Evolutionary conservation across 2,888 invertebrate genomes (phyloP).

Genomic region (Dicycla oo): DNA sequence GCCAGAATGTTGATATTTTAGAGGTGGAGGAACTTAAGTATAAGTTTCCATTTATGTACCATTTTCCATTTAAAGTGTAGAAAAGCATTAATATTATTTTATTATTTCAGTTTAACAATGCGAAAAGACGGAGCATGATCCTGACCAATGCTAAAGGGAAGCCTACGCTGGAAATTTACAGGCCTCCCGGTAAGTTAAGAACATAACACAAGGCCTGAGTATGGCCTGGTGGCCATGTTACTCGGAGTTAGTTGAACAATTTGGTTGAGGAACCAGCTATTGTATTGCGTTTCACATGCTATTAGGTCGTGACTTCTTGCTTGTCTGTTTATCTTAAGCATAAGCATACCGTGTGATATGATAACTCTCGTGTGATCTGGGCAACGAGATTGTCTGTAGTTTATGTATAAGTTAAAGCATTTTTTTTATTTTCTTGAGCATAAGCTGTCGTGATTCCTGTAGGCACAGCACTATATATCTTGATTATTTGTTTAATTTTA

Average conservation of each 20-base stretch:
- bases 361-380: not conserved
- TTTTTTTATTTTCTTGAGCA: not conserved
- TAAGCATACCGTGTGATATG: not conserved
- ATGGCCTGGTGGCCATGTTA: not conserved
- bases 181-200: conserved; percentile 94
- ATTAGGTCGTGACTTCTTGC: not conserved
- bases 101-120: conserved; percentile 90
- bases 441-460: not conserved
- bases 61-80: conserved; percentile 31
- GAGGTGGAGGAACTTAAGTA: no score
- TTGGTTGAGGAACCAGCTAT: not conserved
- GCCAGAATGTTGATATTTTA: not conserved
- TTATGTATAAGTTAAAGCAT: not conserved
- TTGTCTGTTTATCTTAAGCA: not conserved
- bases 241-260: conserved; percentile 5
- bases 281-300: not conserved
- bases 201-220: not conserved
- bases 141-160: conserved; percentile 93
- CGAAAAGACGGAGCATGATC: conserved; percentile 94
- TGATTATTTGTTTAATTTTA: not conserved
- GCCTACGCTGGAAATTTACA: conserved; percentile 96
- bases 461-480: not conserved
- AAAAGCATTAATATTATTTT: conserved; percentile 45
- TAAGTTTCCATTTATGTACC: not conserved
- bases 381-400: not conserved